Base-by-base conservation (phyloP, 2,888 invertebrate genomes). In the Andrena bicolor region DNA sequence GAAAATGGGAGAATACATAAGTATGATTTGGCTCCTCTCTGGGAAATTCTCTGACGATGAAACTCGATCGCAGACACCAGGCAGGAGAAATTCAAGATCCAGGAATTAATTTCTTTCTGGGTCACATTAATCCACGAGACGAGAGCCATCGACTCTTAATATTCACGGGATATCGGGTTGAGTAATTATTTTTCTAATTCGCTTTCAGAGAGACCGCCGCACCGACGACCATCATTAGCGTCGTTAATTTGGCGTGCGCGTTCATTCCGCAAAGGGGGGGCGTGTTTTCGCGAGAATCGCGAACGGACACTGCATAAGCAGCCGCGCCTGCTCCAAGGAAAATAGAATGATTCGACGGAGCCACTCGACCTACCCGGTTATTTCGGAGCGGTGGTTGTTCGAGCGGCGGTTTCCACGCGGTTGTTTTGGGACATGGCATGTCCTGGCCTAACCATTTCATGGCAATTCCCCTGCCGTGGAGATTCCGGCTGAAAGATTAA, bases 151-250 rank as follows among this genome's bases (percentile, higher is more conserved):
- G 70, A 60, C 60, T 28, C 58, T 70, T 80, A 78, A 78, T 65
- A 77, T 80, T 78, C 80, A 49, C 79, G 79, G 48, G 35, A 71
- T 71, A 79, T 72, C 65, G 79, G 65, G 65, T 30, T 53, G 32
- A 66, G 80, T 72, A 76, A 79, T 79, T 79, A 79, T 80, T 79
- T 79, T 79, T 79, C 66, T 79, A 56, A 72, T 72, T 79, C 66
- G 53, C 51, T 49, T 16, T 56, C 30, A 20, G 20, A 16, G 8
- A n/a, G 23, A 10, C 5, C 41, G 8, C 28, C 13, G 26, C 23
- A 2, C 26, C 30, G 35, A 16, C 61, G 41, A 51, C 68, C 56
- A 80, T 79, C 80, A 72, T 79, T 80, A 79, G 63, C 49, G 49
- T 60, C 80, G 73, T 80, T 81, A 79, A 79, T 81, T 81, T 81